These are phyloP conservation scores for Actinostola sp. DNA, from an alignment of 92 coral and sea anemone species.

Conservation along the genomic window DNA sequence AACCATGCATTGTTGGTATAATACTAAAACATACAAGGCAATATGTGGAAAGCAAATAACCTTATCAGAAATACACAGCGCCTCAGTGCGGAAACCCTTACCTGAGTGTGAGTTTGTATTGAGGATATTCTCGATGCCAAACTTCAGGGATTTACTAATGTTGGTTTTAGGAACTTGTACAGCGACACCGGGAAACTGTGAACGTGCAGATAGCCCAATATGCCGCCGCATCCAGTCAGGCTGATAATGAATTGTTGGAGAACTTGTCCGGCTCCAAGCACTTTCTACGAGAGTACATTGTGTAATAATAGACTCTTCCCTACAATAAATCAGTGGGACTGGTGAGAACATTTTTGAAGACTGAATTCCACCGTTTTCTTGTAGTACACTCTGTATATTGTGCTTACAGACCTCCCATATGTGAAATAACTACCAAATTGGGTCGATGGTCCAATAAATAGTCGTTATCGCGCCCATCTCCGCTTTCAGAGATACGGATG, in stretches of 20 bases:
- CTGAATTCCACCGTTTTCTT: no score
- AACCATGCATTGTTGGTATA: neutral
- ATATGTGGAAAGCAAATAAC: neutral
- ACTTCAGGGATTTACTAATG: slow-evolving; percentile 67
- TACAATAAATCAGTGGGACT: slow-evolving; percentile 47
- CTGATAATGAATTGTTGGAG: slow-evolving; percentile 2
- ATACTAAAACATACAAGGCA: neutral
- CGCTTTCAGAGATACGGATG: slow-evolving; percentile 68
- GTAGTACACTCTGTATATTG: neutral
- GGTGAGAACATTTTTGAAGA: slow-evolving; percentile 22
- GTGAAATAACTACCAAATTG: slow-evolving; percentile 60
- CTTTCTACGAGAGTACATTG: slow-evolving; percentile 37
- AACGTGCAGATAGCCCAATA: neutral
- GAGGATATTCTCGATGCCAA: slow-evolving; percentile 82
- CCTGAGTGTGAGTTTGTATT: slow-evolving; percentile 44
- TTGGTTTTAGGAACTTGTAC: slow-evolving; percentile 8
- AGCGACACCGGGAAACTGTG: neutral
- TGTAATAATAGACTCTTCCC: slow-evolving; percentile 23
- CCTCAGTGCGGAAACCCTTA: no score
- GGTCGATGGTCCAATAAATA: slow-evolving; percentile 79
- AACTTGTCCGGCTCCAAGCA: slow-evolving; percentile 31
- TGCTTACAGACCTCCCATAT: slow-evolving; percentile 85
- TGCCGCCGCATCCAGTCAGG: neutral
- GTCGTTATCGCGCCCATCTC: slow-evolving; percentile 73
- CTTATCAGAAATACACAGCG: no score